phyloP scores from a whole-genome alignment of 2,888 invertebrate genomes.

The Drosophila flavopinicola region DNA sequence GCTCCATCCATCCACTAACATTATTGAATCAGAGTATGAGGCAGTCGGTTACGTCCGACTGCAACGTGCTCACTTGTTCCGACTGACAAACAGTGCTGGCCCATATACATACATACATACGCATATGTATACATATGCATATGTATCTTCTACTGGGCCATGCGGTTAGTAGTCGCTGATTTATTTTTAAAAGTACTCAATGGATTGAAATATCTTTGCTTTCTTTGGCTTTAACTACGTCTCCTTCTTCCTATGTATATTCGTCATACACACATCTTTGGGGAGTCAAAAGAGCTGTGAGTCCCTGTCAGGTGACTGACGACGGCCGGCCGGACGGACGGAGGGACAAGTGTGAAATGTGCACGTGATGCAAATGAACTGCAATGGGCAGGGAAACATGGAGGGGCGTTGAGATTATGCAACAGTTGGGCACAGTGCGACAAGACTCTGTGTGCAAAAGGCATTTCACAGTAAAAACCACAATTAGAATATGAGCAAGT shows the following conservation, averaged over 20 bases:
- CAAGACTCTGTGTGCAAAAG: slow-evolving; percentile 3
- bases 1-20: no score
- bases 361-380: slow-evolving; percentile 61
- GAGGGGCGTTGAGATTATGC: slow-evolving; percentile 51
- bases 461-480: slow-evolving; percentile 16
- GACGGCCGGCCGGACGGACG: not conserved
- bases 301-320: slow-evolving; percentile 69
- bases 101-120: slow-evolving; percentile 3
- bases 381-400: slow-evolving; percentile 1
- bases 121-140: slow-evolving; percentile 26
- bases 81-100: slow-evolving; percentile 51
- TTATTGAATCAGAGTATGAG: no score
- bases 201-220: slow-evolving; percentile 67
- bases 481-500: slow-evolving; percentile 1
- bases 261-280: slow-evolving; percentile 40
- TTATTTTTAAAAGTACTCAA: slow-evolving; percentile 80
- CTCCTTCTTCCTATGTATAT: slow-evolving; percentile 1
- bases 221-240: slow-evolving; percentile 22
- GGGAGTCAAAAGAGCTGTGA: slow-evolving; percentile 51
- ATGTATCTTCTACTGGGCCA: slow-evolving; percentile 67
- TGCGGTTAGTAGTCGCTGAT: slow-evolving; percentile 76
- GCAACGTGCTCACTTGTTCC: slow-evolving; percentile 34
- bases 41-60: no score
- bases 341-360: slow-evolving; percentile 49
- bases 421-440: slow-evolving; percentile 45